Evolutionary conservation across 2,888 invertebrate genomes (phyloP).

Genomic region (Tortrix viridana): DNA sequence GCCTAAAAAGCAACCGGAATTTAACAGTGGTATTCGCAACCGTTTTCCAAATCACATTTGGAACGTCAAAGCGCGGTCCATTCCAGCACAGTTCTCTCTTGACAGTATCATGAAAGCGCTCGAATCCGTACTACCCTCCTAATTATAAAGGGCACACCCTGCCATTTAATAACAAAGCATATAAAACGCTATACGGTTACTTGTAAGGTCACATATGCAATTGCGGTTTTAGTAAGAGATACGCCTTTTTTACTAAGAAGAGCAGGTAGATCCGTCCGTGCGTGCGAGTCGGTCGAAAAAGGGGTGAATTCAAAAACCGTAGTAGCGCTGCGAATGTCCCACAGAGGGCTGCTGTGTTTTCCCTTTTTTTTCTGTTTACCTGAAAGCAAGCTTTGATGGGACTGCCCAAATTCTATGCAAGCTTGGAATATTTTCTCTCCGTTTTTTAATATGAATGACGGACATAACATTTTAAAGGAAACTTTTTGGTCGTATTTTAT

Average conservation of each 20-base stretch:
- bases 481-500: background rate
- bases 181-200: too few relatives aligned
- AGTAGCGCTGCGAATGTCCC: slow-evolving; percentile 15
- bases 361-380: slow-evolving; percentile 54
- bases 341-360: slow-evolving; percentile 46
- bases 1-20: background rate
- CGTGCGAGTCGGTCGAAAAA: slow-evolving; percentile 17
- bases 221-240: too few relatives aligned
- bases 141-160: too few relatives aligned
- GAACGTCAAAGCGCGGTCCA: slow-evolving; percentile 11
- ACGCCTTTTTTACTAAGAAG: too few relatives aligned
- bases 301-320: slow-evolving; percentile 24
- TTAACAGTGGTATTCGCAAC: background rate
- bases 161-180: too few relatives aligned
- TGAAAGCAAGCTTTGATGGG: slow-evolving; percentile 53
- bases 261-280: slow-evolving; percentile 11
- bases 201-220: too few relatives aligned
- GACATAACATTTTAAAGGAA: slow-evolving; percentile 41
- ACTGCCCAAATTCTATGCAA: slow-evolving; percentile 49
- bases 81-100: slow-evolving; percentile 11
- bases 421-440: slow-evolving; percentile 50
- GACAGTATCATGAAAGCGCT: slow-evolving; percentile 23
- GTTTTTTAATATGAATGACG: slow-evolving; percentile 45
- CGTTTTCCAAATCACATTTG: slow-evolving; percentile 6
- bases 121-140: slow-evolving; percentile 9